Evolutionary conservation across 92 coral and sea anemone genomes (phyloP), one percentile per base, ranked within the genome.

Genomic region (Porites cylindrica): DNA sequence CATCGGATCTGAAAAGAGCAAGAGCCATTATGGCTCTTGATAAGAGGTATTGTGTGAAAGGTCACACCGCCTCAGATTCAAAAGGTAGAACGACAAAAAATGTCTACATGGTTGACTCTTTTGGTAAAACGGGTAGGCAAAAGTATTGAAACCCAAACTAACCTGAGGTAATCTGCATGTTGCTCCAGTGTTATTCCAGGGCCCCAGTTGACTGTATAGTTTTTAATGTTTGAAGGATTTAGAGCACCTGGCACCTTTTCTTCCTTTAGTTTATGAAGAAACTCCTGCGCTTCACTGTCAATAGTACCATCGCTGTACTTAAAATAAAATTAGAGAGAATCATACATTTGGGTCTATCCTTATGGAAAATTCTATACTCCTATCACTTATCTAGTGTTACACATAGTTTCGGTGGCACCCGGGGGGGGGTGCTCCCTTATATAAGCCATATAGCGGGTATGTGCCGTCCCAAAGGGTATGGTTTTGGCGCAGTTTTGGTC

Each of bases 151-250:
- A 29, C 56, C 18, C 5, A 32, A 71, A 59, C 50, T 76, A 38
- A 82, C 86, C 86, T 82, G 2, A 82, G 76, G 54, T 87, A 87
- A 20, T 80, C 78, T 38, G 83, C 87, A 78, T 87, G 90, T 38
- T 69, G 82, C 10, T 87, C 90, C 43, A 87, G 43, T 52, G 85
- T 70, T 67, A 78, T 87, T 43, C 84, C 90, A 3, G 86, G 85
- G 24, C 72, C 87, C 86, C 90, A 87, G 23, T 56, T 64, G 1
- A 87, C 86, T n/a, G 76, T 79, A 59, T 68, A 87, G 79, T 80
- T 78, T 60, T 67, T 80, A 8, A 87, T 80, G 21, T 79, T 79
- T n/a, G 72, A 61, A 59, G 86, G 20, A 61, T 47, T 47, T 18
- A 87, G 78, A 59, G 64, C 77, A 7, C n/a, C 74, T 8, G 83